Conservation (phyloP, 1,140 invertebrate species). For the Drosophila virilis region DNA sequence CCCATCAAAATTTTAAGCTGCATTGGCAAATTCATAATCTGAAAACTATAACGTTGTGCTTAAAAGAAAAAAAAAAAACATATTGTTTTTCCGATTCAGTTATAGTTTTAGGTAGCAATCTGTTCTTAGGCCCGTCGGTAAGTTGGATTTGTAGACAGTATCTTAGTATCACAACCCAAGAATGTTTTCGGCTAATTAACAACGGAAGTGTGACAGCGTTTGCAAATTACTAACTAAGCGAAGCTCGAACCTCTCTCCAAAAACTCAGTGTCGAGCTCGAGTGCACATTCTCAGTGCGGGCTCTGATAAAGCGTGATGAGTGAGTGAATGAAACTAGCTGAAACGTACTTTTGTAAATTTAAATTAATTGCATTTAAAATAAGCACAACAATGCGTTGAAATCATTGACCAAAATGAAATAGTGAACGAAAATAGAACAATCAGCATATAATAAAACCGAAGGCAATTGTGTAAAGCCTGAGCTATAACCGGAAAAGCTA, state of each 20-base stretch:
- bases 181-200: constrained; percentile 36
- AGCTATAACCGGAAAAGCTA: not conserved
- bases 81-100: not conserved
- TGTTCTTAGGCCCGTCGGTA: constrained; percentile 33
- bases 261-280: constrained; percentile 48
- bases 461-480: not conserved
- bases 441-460: constrained; percentile 5
- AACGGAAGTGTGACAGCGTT: constrained; percentile 48
- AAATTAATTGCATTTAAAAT: constrained; percentile 72
- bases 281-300: constrained; percentile 46
- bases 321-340: constrained; percentile 33
- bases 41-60: constrained; percentile 6
- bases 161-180: not conserved
- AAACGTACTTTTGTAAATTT: constrained; percentile 43
- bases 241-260: constrained; percentile 4
- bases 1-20: not conserved
- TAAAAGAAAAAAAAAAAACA: not conserved
- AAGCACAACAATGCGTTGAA: constrained; percentile 38
- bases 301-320: constrained; percentile 7
- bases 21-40: not conserved
- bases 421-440: constrained; percentile 54
- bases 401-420: constrained; percentile 56
- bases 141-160: constrained; percentile 23
- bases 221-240: constrained; percentile 34
- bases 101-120: not conserved